These are phyloP conservation scores for Apamea anceps DNA, from an alignment of 2,888 invertebrate genomes.

Conservation along the genomic window DNA sequence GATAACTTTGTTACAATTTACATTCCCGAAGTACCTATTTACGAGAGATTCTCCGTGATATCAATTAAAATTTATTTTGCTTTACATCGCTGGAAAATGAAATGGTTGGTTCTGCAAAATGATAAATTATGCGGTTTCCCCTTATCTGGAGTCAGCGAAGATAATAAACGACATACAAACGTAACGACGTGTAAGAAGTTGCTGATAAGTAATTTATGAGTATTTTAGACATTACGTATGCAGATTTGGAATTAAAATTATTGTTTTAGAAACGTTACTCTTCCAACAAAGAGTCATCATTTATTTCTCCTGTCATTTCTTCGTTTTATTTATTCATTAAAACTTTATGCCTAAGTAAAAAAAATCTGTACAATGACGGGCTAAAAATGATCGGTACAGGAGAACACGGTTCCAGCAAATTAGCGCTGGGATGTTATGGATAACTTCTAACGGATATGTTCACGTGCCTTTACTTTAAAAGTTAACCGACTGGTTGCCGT, in stretches of 20 bases:
- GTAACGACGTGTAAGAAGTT: slow-evolving; percentile 45
- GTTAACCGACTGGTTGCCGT: too few species aligned
- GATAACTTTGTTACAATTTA: slow-evolving; percentile 61
- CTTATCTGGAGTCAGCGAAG: slow-evolving; percentile 48
- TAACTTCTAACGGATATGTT: too few species aligned
- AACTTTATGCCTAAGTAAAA: too few species aligned
- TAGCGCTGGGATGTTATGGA: too few species aligned
- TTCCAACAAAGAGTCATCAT: not conserved
- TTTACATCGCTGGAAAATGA: slow-evolving; percentile 30
- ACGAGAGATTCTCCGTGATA: slow-evolving; percentile 43
- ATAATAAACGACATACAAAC: slow-evolving; percentile 48
- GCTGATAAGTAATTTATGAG: slow-evolving; percentile 48
- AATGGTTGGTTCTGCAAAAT: slow-evolving; percentile 38
- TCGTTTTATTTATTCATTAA: not conserved
- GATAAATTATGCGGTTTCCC: slow-evolving; percentile 43
- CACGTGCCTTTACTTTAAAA: too few species aligned
- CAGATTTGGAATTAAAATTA: slow-evolving; percentile 18
- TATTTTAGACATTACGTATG: slow-evolving; percentile 31
- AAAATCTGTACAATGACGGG: too few species aligned
- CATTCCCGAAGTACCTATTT: slow-evolving; percentile 47
- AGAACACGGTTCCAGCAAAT: too few species aligned
- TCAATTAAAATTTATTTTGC: slow-evolving; percentile 55
- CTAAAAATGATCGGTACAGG: too few species aligned
- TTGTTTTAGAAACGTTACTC: slow-evolving; percentile 10
- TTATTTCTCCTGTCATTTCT: not conserved